Base-by-base conservation (phyloP, 2,888 invertebrate species). In the Cataglyphis livida region DNA sequence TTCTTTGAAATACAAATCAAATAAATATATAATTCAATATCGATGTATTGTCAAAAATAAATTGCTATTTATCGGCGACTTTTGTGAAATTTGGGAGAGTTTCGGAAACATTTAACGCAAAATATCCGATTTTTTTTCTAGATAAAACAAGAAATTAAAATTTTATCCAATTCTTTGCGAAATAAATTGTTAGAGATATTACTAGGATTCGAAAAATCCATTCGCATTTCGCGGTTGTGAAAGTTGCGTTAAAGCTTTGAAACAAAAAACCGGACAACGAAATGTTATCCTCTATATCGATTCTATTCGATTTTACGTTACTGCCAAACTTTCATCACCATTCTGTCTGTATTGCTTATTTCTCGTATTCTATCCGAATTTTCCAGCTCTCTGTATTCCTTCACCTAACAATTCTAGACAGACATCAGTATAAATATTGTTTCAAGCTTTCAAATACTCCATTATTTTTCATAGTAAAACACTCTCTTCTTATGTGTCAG, bases 181-280 rank as follows among this genome's bases (percentile, higher is more conserved):
- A 79, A 79, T 35, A 25, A 73, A 79, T 79, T 44, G 59, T 41
- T 57, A 44, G 21, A 59, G 32, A 57, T 70, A 68, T 78, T 78
- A 78, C 35, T 38, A 35, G n/a, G 41, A 59, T 61, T 73, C 44
- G 59, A 61, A 74, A 79, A 79, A 79, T 79, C 25, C 41, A 79
- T 79, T 32, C 54, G 35, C 21, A 73, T 21, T 32, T 73, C 9
- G 35, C 7, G 41, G 57, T 21, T 57, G 7, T 32, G 35, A 79
- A 79, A 79, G 75, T 73, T 59, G 59, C 74, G 59, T 79, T 59
- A 79, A 79, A 79, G 74, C 78, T 79, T 79, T 79, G 75, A 79
- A 79, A 79, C 59, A 73, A 74, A 79, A 79, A 79, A 79, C 59
- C 44, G 78, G 59, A 79, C 78, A 79, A 73, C 44, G 78, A 71